These are phyloP conservation scores for Chouioia cunea DNA, from an alignment of 2,888 invertebrate genomes.

Conservation along the genomic window DNA sequence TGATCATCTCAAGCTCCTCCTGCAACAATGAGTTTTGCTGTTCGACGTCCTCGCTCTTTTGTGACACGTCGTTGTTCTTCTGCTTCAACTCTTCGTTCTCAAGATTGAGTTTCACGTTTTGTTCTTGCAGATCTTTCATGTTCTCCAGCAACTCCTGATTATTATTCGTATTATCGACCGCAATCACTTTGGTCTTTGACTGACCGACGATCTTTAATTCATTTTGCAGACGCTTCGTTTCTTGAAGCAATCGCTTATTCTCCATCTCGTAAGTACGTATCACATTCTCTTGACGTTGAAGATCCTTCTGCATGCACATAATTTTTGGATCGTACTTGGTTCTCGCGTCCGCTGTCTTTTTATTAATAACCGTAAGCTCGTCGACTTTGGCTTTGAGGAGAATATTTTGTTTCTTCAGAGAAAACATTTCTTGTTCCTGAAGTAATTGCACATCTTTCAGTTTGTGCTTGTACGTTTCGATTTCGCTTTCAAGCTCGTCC, in stretches of 20 bases:
- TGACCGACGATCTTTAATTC: slow-evolving; percentile 56
- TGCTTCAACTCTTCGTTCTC: slow-evolving; percentile 59
- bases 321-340: slow-evolving; percentile 55
- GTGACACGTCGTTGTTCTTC: slow-evolving; percentile 58
- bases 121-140: slow-evolving; percentile 62
- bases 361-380: slow-evolving; percentile 55
- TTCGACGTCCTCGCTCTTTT: slow-evolving; percentile 60
- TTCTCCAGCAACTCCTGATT: slow-evolving; percentile 57
- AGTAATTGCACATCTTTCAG: slow-evolving; percentile 61
- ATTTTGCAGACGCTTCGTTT: slow-evolving; percentile 59
- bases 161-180: slow-evolving; percentile 48
- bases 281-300: slow-evolving; percentile 63
- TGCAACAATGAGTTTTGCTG: slow-evolving; percentile 62
- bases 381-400: slow-evolving; percentile 63
- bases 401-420: slow-evolving; percentile 64
- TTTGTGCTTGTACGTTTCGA: slow-evolving; percentile 60
- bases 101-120: slow-evolving; percentile 58
- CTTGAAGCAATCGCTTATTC: slow-evolving; percentile 62
- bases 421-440: slow-evolving; percentile 63
- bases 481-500: slow-evolving; percentile 61
- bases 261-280: slow-evolving; percentile 63
- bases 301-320: slow-evolving; percentile 57
- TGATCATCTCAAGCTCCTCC: slow-evolving; percentile 60
- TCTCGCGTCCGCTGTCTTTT: slow-evolving; percentile 51
- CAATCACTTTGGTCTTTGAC: slow-evolving; percentile 49